phyloP scores from a whole-genome alignment of 2,888 invertebrate species.

The Cancer borealis region DNA sequence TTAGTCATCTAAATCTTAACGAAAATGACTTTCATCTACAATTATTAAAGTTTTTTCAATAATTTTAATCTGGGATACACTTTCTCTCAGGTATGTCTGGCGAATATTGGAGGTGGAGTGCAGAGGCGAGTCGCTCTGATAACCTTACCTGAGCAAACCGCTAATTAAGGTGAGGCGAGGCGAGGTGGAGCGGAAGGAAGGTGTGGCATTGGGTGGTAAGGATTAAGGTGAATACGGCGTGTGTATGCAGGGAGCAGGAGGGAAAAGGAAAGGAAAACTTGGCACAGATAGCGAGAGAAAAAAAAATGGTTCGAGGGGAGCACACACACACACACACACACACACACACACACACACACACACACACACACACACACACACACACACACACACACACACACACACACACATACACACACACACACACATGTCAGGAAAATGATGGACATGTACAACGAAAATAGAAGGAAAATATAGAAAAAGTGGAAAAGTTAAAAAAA shows the following conservation, averaged over 20 bases:
- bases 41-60: neutral
- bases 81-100: neutral
- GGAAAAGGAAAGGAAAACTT: neutral
- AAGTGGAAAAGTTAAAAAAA: neutral
- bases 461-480: neutral
- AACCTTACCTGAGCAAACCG: slow-evolving; percentile 4
- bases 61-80: neutral
- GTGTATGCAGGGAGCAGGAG: neutral
- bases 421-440: neutral
- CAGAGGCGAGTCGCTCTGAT: slow-evolving; percentile 1
- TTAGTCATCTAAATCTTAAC: neutral
- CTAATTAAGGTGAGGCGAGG: slow-evolving; percentile 22
- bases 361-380: slow-evolving; percentile 23
- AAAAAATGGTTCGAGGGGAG: neutral
- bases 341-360: neutral
- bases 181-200: neutral
- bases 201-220: neutral
- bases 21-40: neutral
- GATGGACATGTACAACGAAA: neutral
- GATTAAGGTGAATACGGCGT: neutral
- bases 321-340: neutral
- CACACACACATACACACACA: slow-evolving; percentile 40
- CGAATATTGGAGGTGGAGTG: slow-evolving; percentile 1
- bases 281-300: neutral
- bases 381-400: slow-evolving; percentile 37